phyloP scores from a whole-genome alignment of 2,797 vertebrate genomes.

The Rhynchotus rufescens region DNA sequence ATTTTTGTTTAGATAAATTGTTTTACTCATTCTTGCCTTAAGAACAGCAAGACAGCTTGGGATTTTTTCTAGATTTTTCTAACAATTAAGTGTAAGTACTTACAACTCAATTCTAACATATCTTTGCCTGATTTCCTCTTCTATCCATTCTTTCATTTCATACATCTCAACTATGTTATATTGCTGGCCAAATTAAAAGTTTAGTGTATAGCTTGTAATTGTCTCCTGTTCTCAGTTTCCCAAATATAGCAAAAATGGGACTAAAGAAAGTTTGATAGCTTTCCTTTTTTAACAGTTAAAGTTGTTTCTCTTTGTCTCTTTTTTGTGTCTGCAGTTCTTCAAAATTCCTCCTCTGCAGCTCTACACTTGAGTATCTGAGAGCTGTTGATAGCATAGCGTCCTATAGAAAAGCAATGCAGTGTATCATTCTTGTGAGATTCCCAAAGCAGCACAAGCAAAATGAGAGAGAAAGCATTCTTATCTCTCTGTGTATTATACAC shows the following conservation, averaged over 20 bases:
- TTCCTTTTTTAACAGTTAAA: background rate
- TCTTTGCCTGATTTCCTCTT: background rate
- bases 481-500: background rate
- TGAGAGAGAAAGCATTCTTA: background rate
- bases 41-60: background rate
- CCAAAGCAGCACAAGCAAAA: background rate
- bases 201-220: background rate
- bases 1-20: background rate
- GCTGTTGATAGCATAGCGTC: background rate
- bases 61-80: background rate
- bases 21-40: background rate
- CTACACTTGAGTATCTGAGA: background rate
- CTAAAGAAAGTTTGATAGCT: background rate
- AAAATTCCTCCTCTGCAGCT: background rate
- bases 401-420: background rate
- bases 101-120: background rate
- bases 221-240: background rate
- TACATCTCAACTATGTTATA: accelerated
- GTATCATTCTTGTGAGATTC: background rate
- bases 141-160: background rate
- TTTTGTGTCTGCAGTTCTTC: accelerated
- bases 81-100: background rate
- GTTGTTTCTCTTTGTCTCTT: background rate
- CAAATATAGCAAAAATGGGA: background rate
- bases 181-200: background rate